Evolutionary conservation across 2,888 invertebrate species (phyloP).

Genomic region (Drosophila melanosoma): DNA sequence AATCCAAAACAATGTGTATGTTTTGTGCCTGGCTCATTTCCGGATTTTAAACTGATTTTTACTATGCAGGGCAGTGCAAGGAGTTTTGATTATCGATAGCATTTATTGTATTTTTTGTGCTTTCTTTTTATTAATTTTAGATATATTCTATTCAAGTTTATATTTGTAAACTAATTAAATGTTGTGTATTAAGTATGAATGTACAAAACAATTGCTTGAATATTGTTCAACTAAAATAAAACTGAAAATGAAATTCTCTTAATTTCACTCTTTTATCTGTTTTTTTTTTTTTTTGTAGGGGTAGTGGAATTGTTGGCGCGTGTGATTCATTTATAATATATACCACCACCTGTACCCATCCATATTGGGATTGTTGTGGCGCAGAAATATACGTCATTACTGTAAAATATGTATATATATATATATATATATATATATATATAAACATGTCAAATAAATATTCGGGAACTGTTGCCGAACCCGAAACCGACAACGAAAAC

Average conservation of each 20-base stretch:
- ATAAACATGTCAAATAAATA: conserved; percentile 18
- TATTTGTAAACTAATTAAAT: conserved; percentile 57
- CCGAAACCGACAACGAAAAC: neutral
- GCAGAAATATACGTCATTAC: conserved; percentile 10
- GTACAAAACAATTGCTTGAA: conserved; percentile 55
- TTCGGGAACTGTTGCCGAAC: conserved; percentile 9
- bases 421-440: conserved; percentile 5
- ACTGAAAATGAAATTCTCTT: conserved; percentile 18
- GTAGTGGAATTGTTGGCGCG: neutral
- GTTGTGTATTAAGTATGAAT: conserved; percentile 74
- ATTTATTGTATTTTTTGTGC: conserved; percentile 35
- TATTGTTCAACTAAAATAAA: conserved; percentile 56
- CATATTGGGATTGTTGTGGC: conserved; percentile 4
- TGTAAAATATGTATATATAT: conserved; percentile 2
- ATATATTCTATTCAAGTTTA: conserved; percentile 40
- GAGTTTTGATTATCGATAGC: conserved; percentile 31
- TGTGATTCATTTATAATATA: conserved; percentile 4
- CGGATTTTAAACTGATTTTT: conserved; percentile 26
- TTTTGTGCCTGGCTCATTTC: conserved; percentile 40
- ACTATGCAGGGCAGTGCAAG: conserved; percentile 4
- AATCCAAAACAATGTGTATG: conserved; percentile 18
- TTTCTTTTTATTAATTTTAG: conserved; percentile 21
- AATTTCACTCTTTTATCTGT: neutral
- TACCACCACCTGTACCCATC: neutral
- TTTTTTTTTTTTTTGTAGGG: neutral